Evolutionary conservation across 2,888 invertebrate genomes (phyloP), one percentile per base, ranked within the genome.

Genomic region (Epirrhoe tristata): DNA sequence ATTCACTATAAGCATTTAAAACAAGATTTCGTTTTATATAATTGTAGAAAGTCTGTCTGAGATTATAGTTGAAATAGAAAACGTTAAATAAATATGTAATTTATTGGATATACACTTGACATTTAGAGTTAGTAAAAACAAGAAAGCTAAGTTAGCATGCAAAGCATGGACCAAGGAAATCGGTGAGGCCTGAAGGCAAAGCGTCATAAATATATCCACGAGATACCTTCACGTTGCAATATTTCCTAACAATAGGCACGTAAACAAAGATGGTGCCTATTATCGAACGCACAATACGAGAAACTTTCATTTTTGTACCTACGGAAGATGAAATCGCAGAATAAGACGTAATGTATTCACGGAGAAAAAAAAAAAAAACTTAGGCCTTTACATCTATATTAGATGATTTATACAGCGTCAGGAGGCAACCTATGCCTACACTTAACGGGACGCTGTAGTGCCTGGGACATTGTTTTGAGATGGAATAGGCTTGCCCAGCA

Each of bases 221-320:
- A 78, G 72, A 77, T 79, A 79, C 71, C 12, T 12, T 8, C 12
- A 12, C 39, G 72, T 75, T 79, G 79, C 80, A 84, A 82, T 77
- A 81, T 81, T 86, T 85, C 84, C 82, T 81, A 85, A 87, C 84
- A 86, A 85, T 82, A 66, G 71, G 67, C 67, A 83, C 79, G 76
- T 78, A 77, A 76, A 77, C 69, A 65, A 75, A 81, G 81, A 83
- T 81, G n/a, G 80, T 24, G 53, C 8, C 64, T 79, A 81, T 83
- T 83, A 83, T 78, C 68, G 72, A 78, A 75, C 70, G 73, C 63
- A 60, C 66, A 74, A 72, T 74, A 56, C 73, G 64, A 81, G 78
- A 83, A 81, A 83, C 81, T 84, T 82, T 81, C 81, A 65, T 78
- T 76, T 43, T 43, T 43, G 12, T 43, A 12, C 10, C 10, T 68